Conservation (phyloP, 1,140 invertebrate species). For the Marisa cornuarietis region DNA sequence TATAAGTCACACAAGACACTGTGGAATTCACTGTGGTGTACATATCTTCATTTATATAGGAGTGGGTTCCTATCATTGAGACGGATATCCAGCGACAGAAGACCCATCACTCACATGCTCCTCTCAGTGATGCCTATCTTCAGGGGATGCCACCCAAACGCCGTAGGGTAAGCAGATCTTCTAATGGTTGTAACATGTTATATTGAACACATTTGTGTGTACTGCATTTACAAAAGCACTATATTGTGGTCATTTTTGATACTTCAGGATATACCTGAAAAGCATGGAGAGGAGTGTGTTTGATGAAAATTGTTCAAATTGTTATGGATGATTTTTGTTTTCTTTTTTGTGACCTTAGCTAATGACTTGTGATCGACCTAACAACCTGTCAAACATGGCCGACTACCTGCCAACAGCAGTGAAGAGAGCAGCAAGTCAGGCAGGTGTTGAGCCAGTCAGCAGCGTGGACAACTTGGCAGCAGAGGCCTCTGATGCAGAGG, state of each 20-base stretch:
- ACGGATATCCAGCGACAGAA: slow-evolving; percentile 73
- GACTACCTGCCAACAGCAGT: slow-evolving; percentile 63
- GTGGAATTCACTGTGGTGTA: no score
- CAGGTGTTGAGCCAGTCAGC: slow-evolving; percentile 67
- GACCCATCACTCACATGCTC: slow-evolving; percentile 67
- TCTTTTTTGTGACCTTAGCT: slow-evolving; percentile 55
- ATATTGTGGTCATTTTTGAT: no score
- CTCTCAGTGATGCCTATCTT: slow-evolving; percentile 85
- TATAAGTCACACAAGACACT: no score
- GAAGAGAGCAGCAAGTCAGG: slow-evolving; percentile 67
- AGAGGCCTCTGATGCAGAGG: slow-evolving; percentile 63
- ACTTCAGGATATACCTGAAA: no score
- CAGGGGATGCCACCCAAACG: slow-evolving; percentile 83
- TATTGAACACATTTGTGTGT: neutral
- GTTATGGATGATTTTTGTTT: neutral
- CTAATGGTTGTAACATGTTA: neutral
- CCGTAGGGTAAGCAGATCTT: slow-evolving; percentile 73
- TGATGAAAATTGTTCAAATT: neutral
- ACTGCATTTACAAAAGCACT: neutral
- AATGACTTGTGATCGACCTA: slow-evolving; percentile 48
- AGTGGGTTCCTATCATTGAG: slow-evolving; percentile 85
- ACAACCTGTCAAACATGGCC: slow-evolving; percentile 39
- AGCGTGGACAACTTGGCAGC: slow-evolving; percentile 65
- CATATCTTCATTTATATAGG: slow-evolving; percentile 65
- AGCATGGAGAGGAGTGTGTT: no score